Evolutionary conservation across 2,113 vertebrate genomes (phyloP).

Genomic region (Coracopsis vasa): DNA sequence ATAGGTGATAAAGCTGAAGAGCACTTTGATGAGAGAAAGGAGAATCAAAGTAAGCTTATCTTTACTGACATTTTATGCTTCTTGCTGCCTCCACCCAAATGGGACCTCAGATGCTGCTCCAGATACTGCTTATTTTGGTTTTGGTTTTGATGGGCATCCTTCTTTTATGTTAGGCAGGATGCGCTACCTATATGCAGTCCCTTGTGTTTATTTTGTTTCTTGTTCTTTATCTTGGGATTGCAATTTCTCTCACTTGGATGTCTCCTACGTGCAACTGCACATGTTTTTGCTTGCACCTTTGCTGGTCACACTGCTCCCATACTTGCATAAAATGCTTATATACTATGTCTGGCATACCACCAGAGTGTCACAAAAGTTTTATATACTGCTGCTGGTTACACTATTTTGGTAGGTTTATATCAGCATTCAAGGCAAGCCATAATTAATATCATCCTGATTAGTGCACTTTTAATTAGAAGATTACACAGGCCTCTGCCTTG

Average conservation of each 20-base stretch:
- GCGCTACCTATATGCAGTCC: background rate
- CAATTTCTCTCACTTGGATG: background rate
- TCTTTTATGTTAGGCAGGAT: background rate
- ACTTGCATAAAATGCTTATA: background rate
- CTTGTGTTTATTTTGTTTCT: background rate
- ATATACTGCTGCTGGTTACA: background rate
- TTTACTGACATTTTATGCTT: background rate
- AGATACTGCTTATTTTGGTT: background rate
- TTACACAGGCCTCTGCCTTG: background rate
- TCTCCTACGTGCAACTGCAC: background rate
- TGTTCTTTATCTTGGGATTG: background rate
- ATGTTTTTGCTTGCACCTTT: background rate
- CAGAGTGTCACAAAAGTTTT: background rate
- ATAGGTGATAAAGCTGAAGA: background rate
- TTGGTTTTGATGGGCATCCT: background rate
- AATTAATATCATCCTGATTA: background rate
- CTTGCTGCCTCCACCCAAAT: background rate
- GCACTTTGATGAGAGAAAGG: background rate
- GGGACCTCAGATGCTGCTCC: background rate
- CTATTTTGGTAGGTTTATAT: background rate
- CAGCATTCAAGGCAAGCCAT: background rate
- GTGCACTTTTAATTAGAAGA: background rate
- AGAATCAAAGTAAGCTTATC: background rate
- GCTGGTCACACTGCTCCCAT: background rate
- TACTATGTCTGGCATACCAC: background rate